Base-by-base conservation (phyloP, 2,113 vertebrate species). In the Eretmochelys imbricata region DNA sequence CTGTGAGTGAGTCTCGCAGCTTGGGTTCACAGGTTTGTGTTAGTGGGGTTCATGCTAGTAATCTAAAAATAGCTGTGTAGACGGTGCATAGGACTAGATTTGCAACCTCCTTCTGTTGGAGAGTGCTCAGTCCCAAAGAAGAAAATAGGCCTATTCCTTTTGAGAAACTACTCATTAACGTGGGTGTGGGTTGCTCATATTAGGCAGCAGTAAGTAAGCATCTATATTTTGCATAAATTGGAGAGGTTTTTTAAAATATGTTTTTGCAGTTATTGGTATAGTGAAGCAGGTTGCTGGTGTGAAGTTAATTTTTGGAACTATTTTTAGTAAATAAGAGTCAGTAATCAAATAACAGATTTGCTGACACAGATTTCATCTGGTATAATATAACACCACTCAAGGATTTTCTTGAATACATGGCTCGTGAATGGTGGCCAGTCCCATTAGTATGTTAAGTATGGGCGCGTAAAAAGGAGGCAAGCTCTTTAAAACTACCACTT, bases 321-420 rank as follows among this genome's bases (percentile, higher is more conserved):
- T 93, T 95, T 95, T 96, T 94, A 95, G 87, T 90, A 94, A 96
- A 93, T 90, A 96, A 96, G 62, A 90, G 42, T 96, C 89, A 92
- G 90, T 95, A 94, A 92, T 95, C 80, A 89, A 94, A 89, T 85
- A 80, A 54, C 81, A 90, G 84, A 96, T 97, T 97, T 97, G 75
- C 96, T 96, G 88, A 91, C 85, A 79, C n/a, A 38, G 88, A 91
- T 95, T 96, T 97, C 89, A 89, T 93, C 97, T 97, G 90, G 0
- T 90, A 27, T 92, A 96, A 97, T 90, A 25, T 91, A 96, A 97
- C 91, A 95, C 84, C 62, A 92, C 87, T 80, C 90, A 97, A 94
- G 91, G 84, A 92, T 96, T 96, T 96, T 89, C 87, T 89, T 95
- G 83, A 94, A 93, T 97, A 93, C 87, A 92, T 50, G 87, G 89